Base-by-base conservation (phyloP, 2,888 invertebrate genomes). In the Drosophila helvetica region DNA sequence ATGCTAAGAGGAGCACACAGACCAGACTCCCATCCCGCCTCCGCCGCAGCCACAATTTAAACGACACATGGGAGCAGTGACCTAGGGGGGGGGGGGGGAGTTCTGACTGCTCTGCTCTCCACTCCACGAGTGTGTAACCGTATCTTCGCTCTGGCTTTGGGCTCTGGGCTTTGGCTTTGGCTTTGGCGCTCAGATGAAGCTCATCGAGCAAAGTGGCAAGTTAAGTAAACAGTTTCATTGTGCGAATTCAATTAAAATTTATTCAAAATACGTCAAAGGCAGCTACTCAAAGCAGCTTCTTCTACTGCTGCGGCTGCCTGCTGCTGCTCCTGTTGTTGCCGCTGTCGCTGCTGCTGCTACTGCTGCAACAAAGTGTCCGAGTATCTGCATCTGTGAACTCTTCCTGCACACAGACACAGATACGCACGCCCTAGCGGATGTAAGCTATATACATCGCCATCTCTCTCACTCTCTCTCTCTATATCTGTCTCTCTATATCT, bases 181-280 rank as follows among this genome's bases (percentile, higher is more conserved):
- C 19, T 47, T 42, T 30, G 45, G 19, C 54, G 60, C 60, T 57
- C 46, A 67, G 67, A 67, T 89, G 81, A 79, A 86, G 87, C 86
- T 84, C 89, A 89, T 89, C 89, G 80, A 75, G 84, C 78, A 90
- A 90, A 90, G 90, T 90, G 90, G 90, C 90, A 90, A 85, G 90
- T 90, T 91, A 90, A 90, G 90, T 89, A 90, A 90, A 90, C 80
- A 90, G 80, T 87, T 89, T 88, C 89, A 89, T 91, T 90, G 88
- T 91, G 85, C 76, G 91, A 91, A 91, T 89, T 90, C 90, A 91
- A 90, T 90, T 90, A 90, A 91, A 91, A 85, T 90, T 90, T 91
- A 90, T 90, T 89, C 90, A 90, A 90, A 90, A 66, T 66, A 91
- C 90, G 90, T 90, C 91, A 90, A 87, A 89, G 89, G 63, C 89